phyloP scores from a whole-genome alignment of 2,113 vertebrate genomes.

The Thymallus thymallus region DNA sequence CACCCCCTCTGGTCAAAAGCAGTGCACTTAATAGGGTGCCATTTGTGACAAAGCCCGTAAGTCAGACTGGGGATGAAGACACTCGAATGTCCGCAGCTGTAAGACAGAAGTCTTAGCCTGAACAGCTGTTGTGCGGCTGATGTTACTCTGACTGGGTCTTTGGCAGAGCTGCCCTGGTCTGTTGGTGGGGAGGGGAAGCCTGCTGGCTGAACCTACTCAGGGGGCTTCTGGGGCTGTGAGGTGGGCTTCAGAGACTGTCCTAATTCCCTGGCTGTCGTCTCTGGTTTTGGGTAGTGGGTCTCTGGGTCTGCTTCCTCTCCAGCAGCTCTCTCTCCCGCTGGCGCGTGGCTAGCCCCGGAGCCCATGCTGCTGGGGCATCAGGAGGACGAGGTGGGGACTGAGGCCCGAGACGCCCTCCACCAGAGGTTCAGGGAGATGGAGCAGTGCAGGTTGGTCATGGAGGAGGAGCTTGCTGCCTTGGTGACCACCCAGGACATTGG shows the following conservation, averaged over 20 bases:
- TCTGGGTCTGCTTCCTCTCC: not conserved
- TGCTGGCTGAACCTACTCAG: slow-evolving; percentile 17
- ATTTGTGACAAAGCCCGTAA: too few relatives aligned
- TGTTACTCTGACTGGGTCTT: slow-evolving; percentile 25
- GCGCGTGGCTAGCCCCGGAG: not conserved
- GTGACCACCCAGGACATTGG: slow-evolving; percentile 70
- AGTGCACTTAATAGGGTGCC: too few relatives aligned
- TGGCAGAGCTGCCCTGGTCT: not conserved
- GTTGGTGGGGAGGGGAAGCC: slow-evolving; percentile 19
- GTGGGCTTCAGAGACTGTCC: slow-evolving; percentile 30
- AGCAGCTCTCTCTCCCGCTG: not conserved
- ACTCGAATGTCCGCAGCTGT: not conserved
- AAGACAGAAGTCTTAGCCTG: slow-evolving; percentile 7
- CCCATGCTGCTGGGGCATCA: slow-evolving; percentile 6
- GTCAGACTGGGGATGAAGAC: not conserved
- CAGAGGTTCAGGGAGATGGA: slow-evolving; percentile 73
- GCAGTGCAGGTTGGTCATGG: slow-evolving; percentile 69
- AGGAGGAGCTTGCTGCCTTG: slow-evolving; percentile 66
- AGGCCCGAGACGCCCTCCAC: slow-evolving; percentile 20
- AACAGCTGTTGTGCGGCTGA: slow-evolving; percentile 39
- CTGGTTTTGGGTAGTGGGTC: not conserved
- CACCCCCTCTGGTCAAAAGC: slow-evolving; percentile 1
- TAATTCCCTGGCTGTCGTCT: slow-evolving; percentile 23
- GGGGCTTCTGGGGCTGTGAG: not conserved
- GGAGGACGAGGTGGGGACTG: slow-evolving; percentile 3